A percentile compares a stretch with the other conserved stretches of the same genome.
phyloP scores from a whole-genome alignment of 2,888 invertebrate species.

The Tetrapedia diversipes region DNA sequence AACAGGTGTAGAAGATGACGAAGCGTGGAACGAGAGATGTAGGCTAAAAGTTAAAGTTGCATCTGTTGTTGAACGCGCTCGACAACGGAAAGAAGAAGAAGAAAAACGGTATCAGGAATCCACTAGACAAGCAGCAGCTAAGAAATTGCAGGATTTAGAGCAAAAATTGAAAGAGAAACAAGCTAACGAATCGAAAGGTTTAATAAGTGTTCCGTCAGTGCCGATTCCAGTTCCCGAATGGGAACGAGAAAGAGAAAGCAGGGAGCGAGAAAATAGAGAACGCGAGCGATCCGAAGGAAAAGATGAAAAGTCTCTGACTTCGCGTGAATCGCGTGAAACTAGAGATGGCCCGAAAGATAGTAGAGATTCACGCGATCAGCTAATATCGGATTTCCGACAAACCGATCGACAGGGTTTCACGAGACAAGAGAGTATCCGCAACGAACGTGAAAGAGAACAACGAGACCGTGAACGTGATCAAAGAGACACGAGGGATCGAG shows the following conservation, averaged over 20 bases:
- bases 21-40: constrained; percentile 88
- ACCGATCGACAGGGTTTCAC: constrained; percentile 66
- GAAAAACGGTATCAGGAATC: constrained; percentile 90
- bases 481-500: constrained; percentile 82
- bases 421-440: constrained; percentile 65
- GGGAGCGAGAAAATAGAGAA: constrained; percentile 78
- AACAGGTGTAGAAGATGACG: constrained; percentile 85
- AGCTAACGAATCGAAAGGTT: constrained; percentile 83
- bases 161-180: constrained; percentile 87
- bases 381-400: constrained; percentile 64
- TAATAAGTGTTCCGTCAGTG: constrained; percentile 83
- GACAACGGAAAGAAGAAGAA: constrained; percentile 94
- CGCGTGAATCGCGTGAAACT: constrained; percentile 46
- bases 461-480: constrained; percentile 77
- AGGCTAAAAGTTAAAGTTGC: constrained; percentile 90
- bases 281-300: constrained; percentile 81
- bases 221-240: constrained; percentile 84
- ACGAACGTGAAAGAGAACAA: constrained; percentile 73
- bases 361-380: constrained; percentile 58
- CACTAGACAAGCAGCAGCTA: constrained; percentile 86
- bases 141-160: constrained; percentile 88
- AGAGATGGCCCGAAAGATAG: constrained; percentile 59
- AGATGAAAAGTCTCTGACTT: constrained; percentile 58
- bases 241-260: constrained; percentile 83
- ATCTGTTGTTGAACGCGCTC: constrained; percentile 91